Evolutionary conservation across 2,888 invertebrate species (phyloP).

Genomic region (Diadegma fenestrale): DNA sequence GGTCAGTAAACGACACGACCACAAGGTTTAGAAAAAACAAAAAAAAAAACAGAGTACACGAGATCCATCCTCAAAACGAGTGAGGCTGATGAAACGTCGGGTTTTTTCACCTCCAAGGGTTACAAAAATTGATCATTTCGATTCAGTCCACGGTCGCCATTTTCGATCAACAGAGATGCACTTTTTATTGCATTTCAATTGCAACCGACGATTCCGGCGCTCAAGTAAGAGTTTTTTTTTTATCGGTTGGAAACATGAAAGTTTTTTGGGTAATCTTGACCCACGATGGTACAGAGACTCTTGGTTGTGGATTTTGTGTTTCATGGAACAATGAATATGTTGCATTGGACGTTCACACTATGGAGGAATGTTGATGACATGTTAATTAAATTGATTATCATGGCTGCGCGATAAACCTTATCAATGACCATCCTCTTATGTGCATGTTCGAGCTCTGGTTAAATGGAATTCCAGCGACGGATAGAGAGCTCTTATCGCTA

Average conservation of each 20-base stretch:
- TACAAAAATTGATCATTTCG: neutral
- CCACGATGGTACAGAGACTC: neutral
- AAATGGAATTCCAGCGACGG: constrained; percentile 15
- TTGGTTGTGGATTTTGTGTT: neutral
- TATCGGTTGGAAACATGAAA: no score
- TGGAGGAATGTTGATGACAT: constrained; percentile 10
- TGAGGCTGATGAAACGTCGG: neutral
- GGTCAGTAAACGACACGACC: constrained; percentile 44
- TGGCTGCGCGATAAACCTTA: constrained; percentile 1
- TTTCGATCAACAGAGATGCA: neutral
- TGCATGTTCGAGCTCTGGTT: neutral
- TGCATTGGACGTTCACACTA: neutral
- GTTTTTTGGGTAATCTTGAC: neutral
- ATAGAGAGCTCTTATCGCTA: constrained; percentile 45
- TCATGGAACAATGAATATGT: neutral
- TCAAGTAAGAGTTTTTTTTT: no score
- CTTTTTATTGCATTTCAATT: neutral
- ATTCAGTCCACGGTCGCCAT: neutral
- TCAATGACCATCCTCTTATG: constrained; percentile 33
- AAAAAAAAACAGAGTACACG: neutral
- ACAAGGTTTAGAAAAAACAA: neutral
- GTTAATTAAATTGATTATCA: constrained; percentile 21
- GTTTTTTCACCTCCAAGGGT: neutral
- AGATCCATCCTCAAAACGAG: constrained; percentile 25
- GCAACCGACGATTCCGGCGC: no score